Evolutionary conservation across 2,888 invertebrate species (phyloP), one percentile per base, ranked within the genome.

Genomic region (Stictocephala bisonia): DNA sequence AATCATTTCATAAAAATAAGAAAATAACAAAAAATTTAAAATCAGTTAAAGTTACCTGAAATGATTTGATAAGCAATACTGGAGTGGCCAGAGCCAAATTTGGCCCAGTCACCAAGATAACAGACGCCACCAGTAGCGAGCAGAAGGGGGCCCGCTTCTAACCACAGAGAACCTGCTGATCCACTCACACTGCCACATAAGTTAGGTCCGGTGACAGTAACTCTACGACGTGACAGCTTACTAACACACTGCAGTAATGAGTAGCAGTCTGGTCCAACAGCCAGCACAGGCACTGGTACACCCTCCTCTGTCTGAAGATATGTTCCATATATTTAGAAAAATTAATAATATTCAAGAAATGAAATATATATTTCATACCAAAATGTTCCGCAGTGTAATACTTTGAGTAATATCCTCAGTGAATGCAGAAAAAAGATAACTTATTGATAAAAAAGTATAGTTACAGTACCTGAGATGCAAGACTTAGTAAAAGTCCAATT

Each of bases 401-500:
- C 11, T 11, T 35, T 11, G 35, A 35, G 13, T 7, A 3, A 18
- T 44, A 44, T 6, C 15, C 18, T 3, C 3, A 11, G 15, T 44
- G 3, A 44, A 11, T 3, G 44, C 3, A 3, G 13, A 6, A 44
- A 3, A 6, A 44, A 6, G n/a, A 44, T 11, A 3, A 35, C 7
- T 11, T 35, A 11, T 35, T 35, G 11, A 11, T 35, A n/a, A n/a
- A n/a, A n/a, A n/a, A n/a, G n/a, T n/a, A 51, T 18, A 51, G 20
- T 27, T 27, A 3, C 15, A 41, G 80, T 80, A 84, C 84, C 77
- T 83, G 83, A 41, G 85, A 85, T 11, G 82, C 84, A 22, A 86
- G 79, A 74, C 86, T 86, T 3, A 84, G 80, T 18, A 86, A 78
- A 11, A 86, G 77, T 6, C 83, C 82, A 77, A 85, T 82, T 79